Percentiles rank a stretch among this genome's conserved stretches.
Conservation (phyloP, 2,113 vertebrate species). For the Mugil cephalus region DNA sequence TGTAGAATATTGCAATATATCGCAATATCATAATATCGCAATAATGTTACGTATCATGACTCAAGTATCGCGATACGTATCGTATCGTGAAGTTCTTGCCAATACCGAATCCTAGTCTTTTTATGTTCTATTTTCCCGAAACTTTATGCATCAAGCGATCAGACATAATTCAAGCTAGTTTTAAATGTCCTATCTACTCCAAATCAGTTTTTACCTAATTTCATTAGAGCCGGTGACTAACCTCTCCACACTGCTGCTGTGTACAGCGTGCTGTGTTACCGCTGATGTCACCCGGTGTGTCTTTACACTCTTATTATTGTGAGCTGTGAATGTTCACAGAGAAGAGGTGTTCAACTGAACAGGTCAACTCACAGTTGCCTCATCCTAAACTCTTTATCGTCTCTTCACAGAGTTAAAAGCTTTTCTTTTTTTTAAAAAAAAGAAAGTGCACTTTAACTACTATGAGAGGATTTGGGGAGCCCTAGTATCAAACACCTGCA, state of each 20-base stretch:
- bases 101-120: too few relatives aligned
- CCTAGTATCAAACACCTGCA: constrained; percentile 42
- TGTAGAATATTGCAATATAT: too few relatives aligned
- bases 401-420: constrained; percentile 78
- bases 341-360: constrained; percentile 72
- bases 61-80: too few relatives aligned
- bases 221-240: constrained; percentile 65
- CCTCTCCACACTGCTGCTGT: constrained; percentile 65
- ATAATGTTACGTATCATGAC: too few relatives aligned
- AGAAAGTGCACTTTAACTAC: constrained; percentile 62
- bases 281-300: constrained; percentile 38
- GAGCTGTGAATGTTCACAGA: constrained; percentile 67
- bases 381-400: constrained; percentile 80
- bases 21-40: too few relatives aligned
- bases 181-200: constrained; percentile 50
- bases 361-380: constrained; percentile 81
- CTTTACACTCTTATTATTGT: constrained; percentile 69
- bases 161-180: constrained; percentile 54
- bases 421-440: constrained; percentile 48
- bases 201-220: constrained; percentile 68
- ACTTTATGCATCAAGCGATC: constrained; percentile 44
- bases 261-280: constrained; percentile 47
- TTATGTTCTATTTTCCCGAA: too few relatives aligned
- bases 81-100: too few relatives aligned
- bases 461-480: constrained; percentile 64